Base-by-base conservation (phyloP, 2,113 vertebrate species). In the Agapornis roseicollis region DNA sequence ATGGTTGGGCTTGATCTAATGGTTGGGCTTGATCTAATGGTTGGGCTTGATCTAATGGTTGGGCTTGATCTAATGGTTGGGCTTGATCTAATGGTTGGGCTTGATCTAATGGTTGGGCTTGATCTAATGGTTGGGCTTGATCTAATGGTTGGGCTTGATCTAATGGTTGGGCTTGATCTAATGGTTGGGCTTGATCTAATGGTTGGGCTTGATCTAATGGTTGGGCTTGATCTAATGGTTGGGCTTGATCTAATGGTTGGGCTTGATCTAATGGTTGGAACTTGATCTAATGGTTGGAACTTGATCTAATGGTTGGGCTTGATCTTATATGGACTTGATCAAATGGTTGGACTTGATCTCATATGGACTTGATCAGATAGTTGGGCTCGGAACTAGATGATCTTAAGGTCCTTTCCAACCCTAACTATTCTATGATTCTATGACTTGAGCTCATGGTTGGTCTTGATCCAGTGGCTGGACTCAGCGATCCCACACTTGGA, bases 211-310 rank as follows among this genome's bases (percentile, higher is more conserved):
- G 29, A 47, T 52, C 42, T 6, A 19, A 5, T 46, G 46, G 20
- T 15, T 63, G 37, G n/a, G 14, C 50, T 64, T 19, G n/a, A 7
- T 61, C 31, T 14, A 1, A 9, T 27, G 5, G 17, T n/a, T 61
- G 37, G 44, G 1, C 19, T 27, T 1, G 1, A 8, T 19, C 44
- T 2, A 5, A 7, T 0, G 24, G 49, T 15, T 27, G 14, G 25
- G 9, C 49, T 27, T 9, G 11, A 35, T n/a, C 31, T 10, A 1
- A 17, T 3, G 17, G 39, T 44, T 58, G 44, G n/a, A n/a, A 25
- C 47, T 13, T 25, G 47, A 22, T 53, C 16, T 27, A 7, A 10
- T 53, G 28, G 52, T 29, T 53, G 28, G 52, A n/a, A 25, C 47
- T 13, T 25, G 47, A 22, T 53, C 16, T 27, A 7, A 10, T 53